Conservation (phyloP, 2,113 vertebrate genomes). For the Merops nubicus region DNA sequence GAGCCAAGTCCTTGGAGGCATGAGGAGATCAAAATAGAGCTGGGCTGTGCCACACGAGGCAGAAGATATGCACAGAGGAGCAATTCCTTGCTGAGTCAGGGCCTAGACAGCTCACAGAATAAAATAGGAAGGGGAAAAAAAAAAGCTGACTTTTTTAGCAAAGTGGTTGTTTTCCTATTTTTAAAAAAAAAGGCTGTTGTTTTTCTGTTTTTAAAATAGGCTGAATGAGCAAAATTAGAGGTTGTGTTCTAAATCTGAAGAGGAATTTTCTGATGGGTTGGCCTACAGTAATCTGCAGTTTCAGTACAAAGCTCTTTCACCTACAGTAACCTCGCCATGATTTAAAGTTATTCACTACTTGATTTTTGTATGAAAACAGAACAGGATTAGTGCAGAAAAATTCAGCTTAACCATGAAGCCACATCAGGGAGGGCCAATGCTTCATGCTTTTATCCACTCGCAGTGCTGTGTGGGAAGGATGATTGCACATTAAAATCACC, state of each 20-base stretch:
- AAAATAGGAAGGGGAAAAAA: not conserved
- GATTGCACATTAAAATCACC: not conserved
- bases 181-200: not conserved
- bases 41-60: not conserved
- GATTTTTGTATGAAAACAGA: not conserved
- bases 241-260: slow-evolving; percentile 48
- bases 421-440: not conserved
- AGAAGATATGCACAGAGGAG: not conserved
- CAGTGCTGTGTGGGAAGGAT: fast-evolving
- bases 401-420: not conserved
- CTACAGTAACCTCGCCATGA: not conserved
- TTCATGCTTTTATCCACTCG: not conserved
- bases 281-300: not conserved
- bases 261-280: slow-evolving; percentile 23
- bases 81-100: slow-evolving; percentile 34
- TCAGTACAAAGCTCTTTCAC: not conserved
- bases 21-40: not conserved
- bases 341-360: not conserved
- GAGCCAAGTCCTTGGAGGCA: not conserved
- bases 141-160: not conserved
- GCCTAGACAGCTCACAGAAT: not conserved
- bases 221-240: slow-evolving; percentile 48
- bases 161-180: slow-evolving; percentile 25
- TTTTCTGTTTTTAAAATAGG: slow-evolving; percentile 22
- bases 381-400: not conserved